Evolutionary conservation across 2,888 invertebrate genomes (phyloP), one percentile per base, ranked within the genome.

Genomic region (Acrobasis suavella): DNA sequence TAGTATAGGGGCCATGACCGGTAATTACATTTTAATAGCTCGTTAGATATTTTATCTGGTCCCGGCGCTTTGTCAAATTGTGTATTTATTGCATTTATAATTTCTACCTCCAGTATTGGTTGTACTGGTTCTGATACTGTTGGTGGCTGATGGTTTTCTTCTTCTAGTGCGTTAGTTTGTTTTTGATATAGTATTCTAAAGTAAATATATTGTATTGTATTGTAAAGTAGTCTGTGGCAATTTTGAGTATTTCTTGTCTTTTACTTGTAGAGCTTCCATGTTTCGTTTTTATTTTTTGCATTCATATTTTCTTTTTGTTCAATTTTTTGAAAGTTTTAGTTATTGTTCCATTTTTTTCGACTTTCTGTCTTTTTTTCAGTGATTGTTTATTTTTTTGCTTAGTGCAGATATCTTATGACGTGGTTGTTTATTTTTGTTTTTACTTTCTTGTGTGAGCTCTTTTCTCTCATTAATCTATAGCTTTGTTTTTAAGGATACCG

Each of bases 21-120:
- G n/a, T n/a, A n/a, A n/a, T n/a, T n/a, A n/a, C n/a, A n/a, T n/a
- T n/a, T n/a, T n/a, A n/a, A n/a, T n/a, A n/a, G n/a, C n/a, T n/a
- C n/a, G n/a, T n/a, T n/a, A n/a, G n/a, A n/a, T n/a, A n/a, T n/a
- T n/a, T n/a, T n/a, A n/a, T n/a, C n/a, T n/a, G n/a, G n/a, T n/a
- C n/a, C n/a, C n/a, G n/a, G n/a, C n/a, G n/a, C 67, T 58, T 75
- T 75, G 49, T 69, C 70, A 39, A 52, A 15, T 37, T 74, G 73
- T 32, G 71, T 69, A 9, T 64, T 61, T 7, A 74, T 74, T 32
- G 74, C 61, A 66, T 55, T 69, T 58, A 64, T 54, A 16, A 63
- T 69, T 72, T 77, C 70, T 62, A 66, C 67, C 8, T 65, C 63
- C 64, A 75, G 8, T 46, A 75, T 73, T 65, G 12, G 15, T 56